These are phyloP conservation scores for Mustelus asterias DNA, from an alignment of 2,113 vertebrate species.

Conservation along the genomic window DNA sequence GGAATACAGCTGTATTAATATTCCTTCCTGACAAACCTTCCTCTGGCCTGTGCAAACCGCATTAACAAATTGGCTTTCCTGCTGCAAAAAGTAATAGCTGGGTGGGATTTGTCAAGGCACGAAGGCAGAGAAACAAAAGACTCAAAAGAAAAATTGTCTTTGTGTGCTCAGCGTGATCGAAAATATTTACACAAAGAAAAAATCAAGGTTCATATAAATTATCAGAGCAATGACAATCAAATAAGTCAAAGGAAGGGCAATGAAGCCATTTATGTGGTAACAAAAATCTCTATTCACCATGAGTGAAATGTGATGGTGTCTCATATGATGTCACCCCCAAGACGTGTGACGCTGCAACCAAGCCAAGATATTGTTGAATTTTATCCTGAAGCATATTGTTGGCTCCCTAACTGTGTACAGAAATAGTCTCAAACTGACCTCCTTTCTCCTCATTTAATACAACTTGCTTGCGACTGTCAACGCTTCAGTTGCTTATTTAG, in stretches of 20 bases:
- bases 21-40: neutral
- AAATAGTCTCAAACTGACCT: slow-evolving; percentile 6
- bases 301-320: neutral
- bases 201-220: neutral
- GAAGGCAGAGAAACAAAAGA: neutral
- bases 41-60: neutral
- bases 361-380: neutral
- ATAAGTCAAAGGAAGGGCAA: neutral
- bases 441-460: neutral
- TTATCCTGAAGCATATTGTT: neutral
- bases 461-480: neutral
- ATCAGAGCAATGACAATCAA: neutral
- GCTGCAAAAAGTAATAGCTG: neutral
- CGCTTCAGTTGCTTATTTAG: neutral
- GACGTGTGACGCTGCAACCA: neutral
- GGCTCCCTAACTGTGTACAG: neutral
- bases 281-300: neutral
- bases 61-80: neutral
- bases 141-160: neutral
- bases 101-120: neutral
- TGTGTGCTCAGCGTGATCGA: neutral
- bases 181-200: neutral
- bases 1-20: neutral
- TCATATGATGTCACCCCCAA: neutral
- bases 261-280: neutral